Percentiles rank a stretch among this genome's conserved stretches.
Conservation (phyloP, 2,888 invertebrate species). For the Philonicus albiceps region DNA sequence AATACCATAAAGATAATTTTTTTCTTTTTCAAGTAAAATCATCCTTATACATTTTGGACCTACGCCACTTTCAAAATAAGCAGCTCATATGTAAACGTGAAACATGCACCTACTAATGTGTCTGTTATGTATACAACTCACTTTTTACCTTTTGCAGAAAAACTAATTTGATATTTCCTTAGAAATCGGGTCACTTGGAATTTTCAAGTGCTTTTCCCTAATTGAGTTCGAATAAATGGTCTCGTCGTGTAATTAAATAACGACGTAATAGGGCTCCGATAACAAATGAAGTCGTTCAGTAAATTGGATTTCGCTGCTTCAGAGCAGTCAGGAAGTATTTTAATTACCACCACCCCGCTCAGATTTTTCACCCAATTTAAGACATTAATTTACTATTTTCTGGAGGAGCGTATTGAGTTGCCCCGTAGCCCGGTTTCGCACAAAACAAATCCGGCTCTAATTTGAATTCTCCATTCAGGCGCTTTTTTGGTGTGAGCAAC, state of each 20-base stretch:
- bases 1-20: no score
- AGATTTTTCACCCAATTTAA: slow-evolving; percentile 8
- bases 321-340: background rate
- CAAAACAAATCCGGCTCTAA: background rate
- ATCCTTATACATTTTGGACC: no score
- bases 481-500: background rate
- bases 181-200: background rate
- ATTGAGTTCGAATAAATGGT: background rate
- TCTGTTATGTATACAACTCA: background rate
- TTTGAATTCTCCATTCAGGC: background rate
- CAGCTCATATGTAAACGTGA: background rate
- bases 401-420: background rate
- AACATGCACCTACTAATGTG: background rate
- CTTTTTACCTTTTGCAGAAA: background rate
- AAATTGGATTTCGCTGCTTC: slow-evolving; percentile 3
- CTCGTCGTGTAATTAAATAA: background rate
- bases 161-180: background rate
- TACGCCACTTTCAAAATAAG: no score
- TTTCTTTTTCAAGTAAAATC: no score
- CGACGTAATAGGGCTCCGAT: background rate
- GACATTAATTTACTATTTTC: slow-evolving; percentile 19
- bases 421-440: background rate
- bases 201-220: background rate
- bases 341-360: background rate
- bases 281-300: background rate